Percentiles rank a stretch among this genome's conserved stretches.
phyloP scores from a whole-genome alignment of 2,113 vertebrate genomes.

The Eublepharis macularius region DNA sequence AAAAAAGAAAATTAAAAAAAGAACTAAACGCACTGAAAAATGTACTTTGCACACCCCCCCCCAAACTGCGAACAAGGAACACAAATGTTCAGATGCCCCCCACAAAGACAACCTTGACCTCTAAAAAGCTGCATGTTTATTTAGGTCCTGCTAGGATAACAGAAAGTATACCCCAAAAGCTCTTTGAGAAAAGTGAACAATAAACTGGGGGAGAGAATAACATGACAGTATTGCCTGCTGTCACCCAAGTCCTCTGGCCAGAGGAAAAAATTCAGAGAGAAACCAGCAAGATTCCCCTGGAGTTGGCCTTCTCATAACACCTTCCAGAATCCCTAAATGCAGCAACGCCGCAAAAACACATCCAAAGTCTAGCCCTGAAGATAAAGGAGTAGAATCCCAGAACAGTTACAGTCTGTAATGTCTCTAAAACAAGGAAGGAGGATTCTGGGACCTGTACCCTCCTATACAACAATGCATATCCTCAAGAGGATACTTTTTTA shows the following conservation, averaged over 20 bases:
- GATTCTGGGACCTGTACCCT: background rate
- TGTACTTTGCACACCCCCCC: constrained; percentile 15
- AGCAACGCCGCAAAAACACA: background rate
- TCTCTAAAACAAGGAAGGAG: background rate
- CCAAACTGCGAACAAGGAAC: background rate
- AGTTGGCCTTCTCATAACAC: no score
- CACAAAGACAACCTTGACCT: background rate
- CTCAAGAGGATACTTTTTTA: background rate
- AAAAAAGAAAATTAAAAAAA: constrained; percentile 39
- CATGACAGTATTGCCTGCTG: no score
- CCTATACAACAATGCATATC: background rate
- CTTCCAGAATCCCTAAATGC: no score
- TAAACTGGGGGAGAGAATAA: background rate
- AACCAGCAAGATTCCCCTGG: no score
- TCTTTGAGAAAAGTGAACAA: background rate
- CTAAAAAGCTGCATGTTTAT: background rate
- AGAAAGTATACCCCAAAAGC: fast-evolving
- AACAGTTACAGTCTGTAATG: no score
- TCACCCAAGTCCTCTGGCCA: no score
- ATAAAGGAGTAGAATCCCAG: no score
- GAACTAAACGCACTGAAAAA: constrained; percentile 25
- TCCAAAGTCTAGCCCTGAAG: background rate
- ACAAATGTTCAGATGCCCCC: constrained; percentile 31
- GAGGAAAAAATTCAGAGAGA: no score
- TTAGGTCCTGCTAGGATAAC: background rate